Conservation (phyloP, 2,113 vertebrate genomes). For the Cavia porcellus region DNA sequence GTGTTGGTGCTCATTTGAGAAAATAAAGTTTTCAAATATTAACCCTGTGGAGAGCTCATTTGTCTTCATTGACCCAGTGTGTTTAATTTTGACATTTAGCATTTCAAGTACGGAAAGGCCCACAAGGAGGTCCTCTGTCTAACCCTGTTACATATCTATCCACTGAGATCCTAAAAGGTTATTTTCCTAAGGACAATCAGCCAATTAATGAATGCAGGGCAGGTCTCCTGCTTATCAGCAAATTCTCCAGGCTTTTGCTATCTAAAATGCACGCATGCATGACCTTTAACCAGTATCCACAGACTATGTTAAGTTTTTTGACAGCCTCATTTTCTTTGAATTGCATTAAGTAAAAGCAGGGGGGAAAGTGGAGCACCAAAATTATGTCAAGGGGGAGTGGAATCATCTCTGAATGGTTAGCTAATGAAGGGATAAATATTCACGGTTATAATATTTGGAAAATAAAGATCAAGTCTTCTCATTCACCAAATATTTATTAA, state of each 20-base stretch:
- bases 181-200: constrained; percentile 10
- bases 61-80: constrained; percentile 42
- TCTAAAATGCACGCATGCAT: neutral
- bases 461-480: constrained; percentile 25
- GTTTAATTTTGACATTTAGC: constrained; percentile 50
- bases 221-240: constrained; percentile 22
- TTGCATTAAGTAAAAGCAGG: neutral
- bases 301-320: neutral
- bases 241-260: neutral
- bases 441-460: neutral
- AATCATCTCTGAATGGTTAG: neutral
- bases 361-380: neutral
- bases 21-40: constrained; percentile 93
- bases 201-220: constrained; percentile 43
- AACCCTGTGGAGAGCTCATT: constrained; percentile 59
- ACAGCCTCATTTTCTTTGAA: neutral
- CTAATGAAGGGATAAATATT: neutral
- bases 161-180: neutral
- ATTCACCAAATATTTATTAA: neutral
- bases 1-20: constrained; percentile 94
- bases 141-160: constrained; percentile 23
- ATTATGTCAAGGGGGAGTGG: neutral
- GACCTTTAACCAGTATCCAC: constrained; percentile 20
- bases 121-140: neutral
- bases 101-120: neutral